These are phyloP conservation scores for Meiosimyza decipiens DNA, from an alignment of 2,888 invertebrate genomes.

Conservation along the genomic window DNA sequence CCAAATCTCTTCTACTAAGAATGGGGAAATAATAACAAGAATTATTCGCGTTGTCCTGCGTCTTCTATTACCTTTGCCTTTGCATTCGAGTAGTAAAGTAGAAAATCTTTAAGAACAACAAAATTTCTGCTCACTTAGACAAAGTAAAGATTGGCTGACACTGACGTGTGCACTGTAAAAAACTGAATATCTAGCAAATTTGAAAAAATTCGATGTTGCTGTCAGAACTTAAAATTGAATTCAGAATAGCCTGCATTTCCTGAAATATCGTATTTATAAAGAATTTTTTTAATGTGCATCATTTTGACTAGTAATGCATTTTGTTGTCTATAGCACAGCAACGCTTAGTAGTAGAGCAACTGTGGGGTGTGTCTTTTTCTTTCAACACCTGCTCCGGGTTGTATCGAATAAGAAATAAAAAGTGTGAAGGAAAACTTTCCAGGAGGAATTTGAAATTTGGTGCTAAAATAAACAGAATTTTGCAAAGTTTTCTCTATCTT, in stretches of 20 bases:
- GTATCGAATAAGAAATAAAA: conserved; percentile 51
- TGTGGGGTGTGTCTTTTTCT: conserved; percentile 24
- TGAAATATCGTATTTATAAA: too few relatives aligned
- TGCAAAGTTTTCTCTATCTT: neutral
- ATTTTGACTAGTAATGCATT: too few relatives aligned
- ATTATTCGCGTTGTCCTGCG: neutral
- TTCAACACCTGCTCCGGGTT: conserved; percentile 46
- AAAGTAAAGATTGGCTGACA: neutral
- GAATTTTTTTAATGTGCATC: too few relatives aligned
- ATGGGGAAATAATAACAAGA: conserved; percentile 20
- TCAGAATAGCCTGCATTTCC: too few relatives aligned
- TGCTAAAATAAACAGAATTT: conserved; percentile 28
- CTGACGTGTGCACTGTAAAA: neutral
- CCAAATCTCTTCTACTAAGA: neutral
- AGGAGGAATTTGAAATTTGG: neutral
- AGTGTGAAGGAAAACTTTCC: neutral
- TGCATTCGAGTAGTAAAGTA: conserved; percentile 59
- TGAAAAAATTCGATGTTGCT: too few relatives aligned
- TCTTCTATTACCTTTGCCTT: conserved; percentile 39
- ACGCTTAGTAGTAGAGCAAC: neutral
- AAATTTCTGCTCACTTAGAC: conserved; percentile 51
- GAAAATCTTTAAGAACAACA: conserved; percentile 64
- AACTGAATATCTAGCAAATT: neutral
- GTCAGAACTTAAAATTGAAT: too few relatives aligned
- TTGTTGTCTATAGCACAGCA: too few relatives aligned